Base-by-base conservation (phyloP, 2,888 invertebrate genomes). In the Chrysolina oricalcia region DNA sequence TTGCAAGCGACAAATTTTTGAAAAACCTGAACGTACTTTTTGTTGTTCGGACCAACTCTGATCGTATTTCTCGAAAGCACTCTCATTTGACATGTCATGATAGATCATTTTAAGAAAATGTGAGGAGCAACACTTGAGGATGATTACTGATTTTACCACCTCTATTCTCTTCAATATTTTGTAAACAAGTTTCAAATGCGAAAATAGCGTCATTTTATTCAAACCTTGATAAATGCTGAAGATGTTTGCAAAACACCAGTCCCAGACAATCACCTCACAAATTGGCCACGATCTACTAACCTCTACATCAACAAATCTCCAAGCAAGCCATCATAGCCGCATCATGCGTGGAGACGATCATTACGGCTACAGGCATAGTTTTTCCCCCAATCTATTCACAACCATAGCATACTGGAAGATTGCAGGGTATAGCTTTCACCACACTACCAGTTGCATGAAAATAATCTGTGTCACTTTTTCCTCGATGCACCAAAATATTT, bases 221-320 rank as follows among this genome's bases (percentile, higher is more conserved):
- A 50, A 1, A n/a, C 48, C 48, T 17, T n/a, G n/a, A 50, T 9
- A 50, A 1, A 19, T 9, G 15, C 10, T 17, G 9, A 15, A 5
- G 48, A 50, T 50, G n/a, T 50, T 50, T 8, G 48, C 48, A 50
- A 19, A 50, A 50, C 48, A n/a, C 48, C 48, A 48, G n/a, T 48
- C 48, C 13, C 48, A 50, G 15, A 50, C 48, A 50, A 50, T 50
- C n/a, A 50, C 48, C n/a, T 19, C 48, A 50, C 15, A 50, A n/a
- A 50, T 19, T 50, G 19, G 48, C 19, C 48, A 50, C 15, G 48
- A 50, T 17, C 48, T 50, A 9, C 8, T 1, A 0, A 48, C 48
- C 9, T 48, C 17, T 48, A 48, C 6, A 48, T n/a, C n/a, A n/a
- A n/a, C n/a, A 48, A 48, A 48, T 48, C 8, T 48, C n/a, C n/a